Percentiles rank a stretch among this genome's conserved stretches.
Evolutionary conservation across 1,140 invertebrate genomes (phyloP).

Genomic region (Belonocnema kinseyi): DNA sequence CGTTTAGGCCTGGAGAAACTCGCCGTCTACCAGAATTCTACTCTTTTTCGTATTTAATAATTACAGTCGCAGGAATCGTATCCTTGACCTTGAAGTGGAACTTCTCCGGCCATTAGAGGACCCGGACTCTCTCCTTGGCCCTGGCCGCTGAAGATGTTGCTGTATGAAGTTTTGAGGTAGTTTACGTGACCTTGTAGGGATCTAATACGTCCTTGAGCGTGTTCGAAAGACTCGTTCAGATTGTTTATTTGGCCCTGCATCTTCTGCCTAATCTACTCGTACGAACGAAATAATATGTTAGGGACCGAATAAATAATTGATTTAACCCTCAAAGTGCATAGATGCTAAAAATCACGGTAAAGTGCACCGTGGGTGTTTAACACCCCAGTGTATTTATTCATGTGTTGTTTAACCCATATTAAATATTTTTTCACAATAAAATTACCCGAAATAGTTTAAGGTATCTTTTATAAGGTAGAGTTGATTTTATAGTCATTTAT

Average conservation of each 20-base stretch:
- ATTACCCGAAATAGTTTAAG: too few species aligned
- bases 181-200: constrained; percentile 81
- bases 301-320: too few species aligned
- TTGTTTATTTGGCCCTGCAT: constrained; percentile 83
- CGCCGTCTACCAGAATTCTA: neutral
- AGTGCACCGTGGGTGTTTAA: too few species aligned
- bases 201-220: constrained; percentile 80
- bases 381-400: too few species aligned
- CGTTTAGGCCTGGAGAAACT: too few species aligned
- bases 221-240: constrained; percentile 81
- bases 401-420: too few species aligned
- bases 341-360: too few species aligned
- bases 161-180: constrained; percentile 78
- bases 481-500: too few species aligned
- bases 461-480: too few species aligned
- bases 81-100: constrained; percentile 40
- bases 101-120: constrained; percentile 44
- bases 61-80: constrained; percentile 69
- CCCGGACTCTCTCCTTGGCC: constrained; percentile 45
- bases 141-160: constrained; percentile 64
- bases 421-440: too few species aligned
- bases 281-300: constrained; percentile 14
- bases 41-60: constrained; percentile 46
- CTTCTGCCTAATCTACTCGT: constrained; percentile 78
- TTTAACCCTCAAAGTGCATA: too few species aligned